Evolutionary conservation across 2,888 invertebrate genomes (phyloP).

Genomic region (Hemaris fuciformis): DNA sequence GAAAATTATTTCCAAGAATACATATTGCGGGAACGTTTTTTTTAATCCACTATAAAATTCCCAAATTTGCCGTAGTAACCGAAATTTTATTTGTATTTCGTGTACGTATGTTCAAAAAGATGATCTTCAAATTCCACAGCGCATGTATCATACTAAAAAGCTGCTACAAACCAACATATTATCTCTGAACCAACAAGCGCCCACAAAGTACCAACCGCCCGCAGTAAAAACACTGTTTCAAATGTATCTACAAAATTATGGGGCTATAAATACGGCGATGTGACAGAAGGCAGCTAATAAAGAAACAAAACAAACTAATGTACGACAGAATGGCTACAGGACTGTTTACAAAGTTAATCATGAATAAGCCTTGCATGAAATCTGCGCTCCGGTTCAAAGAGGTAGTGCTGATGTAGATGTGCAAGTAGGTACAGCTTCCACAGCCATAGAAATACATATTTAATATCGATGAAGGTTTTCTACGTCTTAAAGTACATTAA

Average conservation of each 20-base stretch:
- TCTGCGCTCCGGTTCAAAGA: constrained; percentile 42
- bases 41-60: too few species aligned
- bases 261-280: constrained; percentile 4
- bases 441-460: too few species aligned
- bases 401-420: constrained; percentile 14
- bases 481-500: too few species aligned
- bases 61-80: too few species aligned
- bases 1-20: too few species aligned
- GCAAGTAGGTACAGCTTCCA: too few species aligned
- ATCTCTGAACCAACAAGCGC: neutral
- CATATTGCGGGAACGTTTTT: too few species aligned
- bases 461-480: too few species aligned
- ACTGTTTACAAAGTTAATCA: constrained; percentile 60
- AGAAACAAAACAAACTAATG: constrained; percentile 34
- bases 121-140: neutral
- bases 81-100: too few species aligned
- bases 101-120: neutral
- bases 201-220: constrained; percentile 1
- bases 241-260: constrained; percentile 8
- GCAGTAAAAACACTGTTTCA: constrained; percentile 7
- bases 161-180: neutral
- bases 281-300: constrained; percentile 28
- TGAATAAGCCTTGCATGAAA: constrained; percentile 60
- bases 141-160: neutral
- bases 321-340: constrained; percentile 32